A percentile compares a stretch with the other conserved stretches of the same genome.
Conservation (phyloP, 1,140 invertebrate genomes). For the Lamellibrachia luymesi region DNA sequence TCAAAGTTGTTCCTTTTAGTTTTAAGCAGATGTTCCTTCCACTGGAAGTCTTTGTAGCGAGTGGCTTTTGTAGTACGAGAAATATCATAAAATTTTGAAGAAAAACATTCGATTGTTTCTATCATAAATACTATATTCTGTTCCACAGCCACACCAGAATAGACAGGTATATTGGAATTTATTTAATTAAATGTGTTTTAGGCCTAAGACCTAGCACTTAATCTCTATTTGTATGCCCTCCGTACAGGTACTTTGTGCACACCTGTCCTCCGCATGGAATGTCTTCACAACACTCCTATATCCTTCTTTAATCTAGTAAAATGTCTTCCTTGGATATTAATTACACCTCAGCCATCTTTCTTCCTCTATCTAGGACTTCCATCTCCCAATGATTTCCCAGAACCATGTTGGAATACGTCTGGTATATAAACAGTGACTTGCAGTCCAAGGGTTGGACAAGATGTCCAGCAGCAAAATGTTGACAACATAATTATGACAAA, state of each 20-base stretch:
- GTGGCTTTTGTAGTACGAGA: neutral
- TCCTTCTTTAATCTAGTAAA: neutral
- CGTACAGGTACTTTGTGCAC: neutral
- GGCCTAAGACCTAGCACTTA: neutral
- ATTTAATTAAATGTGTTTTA: neutral
- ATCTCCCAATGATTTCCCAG: neutral
- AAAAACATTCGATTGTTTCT: neutral
- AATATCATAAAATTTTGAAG: neutral
- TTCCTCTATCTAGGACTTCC: neutral
- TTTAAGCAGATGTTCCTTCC: too few species aligned
- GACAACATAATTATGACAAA: neutral
- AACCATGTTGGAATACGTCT: neutral
- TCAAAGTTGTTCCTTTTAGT: too few species aligned
- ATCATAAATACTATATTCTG: neutral
- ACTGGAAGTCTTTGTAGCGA: too few species aligned
- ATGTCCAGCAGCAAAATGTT: neutral
- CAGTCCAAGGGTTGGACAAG: neutral
- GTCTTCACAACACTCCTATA: neutral
- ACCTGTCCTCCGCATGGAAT: neutral
- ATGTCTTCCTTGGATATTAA: neutral
- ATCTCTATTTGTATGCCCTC: neutral
- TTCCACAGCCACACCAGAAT: neutral
- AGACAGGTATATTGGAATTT: neutral
- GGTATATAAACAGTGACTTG: too few species aligned
- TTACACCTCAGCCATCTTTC: neutral